These are phyloP conservation scores for Anser brachyrhynchus DNA, from an alignment of 2,113 vertebrate genomes.

Conservation along the genomic window DNA sequence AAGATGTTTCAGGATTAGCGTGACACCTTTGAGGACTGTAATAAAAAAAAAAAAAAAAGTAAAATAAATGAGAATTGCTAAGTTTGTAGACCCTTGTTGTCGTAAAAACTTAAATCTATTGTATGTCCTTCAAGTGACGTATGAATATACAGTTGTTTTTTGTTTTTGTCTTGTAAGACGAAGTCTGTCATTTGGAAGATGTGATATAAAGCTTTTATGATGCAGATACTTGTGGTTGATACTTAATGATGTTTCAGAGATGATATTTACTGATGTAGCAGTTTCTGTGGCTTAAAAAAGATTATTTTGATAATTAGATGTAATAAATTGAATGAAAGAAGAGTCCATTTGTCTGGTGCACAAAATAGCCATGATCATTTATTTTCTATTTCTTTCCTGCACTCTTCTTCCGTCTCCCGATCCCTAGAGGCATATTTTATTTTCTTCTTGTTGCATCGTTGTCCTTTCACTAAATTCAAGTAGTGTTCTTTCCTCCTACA, in stretches of 20 bases:
- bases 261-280: not conserved
- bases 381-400: not conserved
- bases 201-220: not conserved
- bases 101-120: not conserved
- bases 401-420: not conserved
- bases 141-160: not conserved
- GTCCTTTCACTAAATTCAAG: not conserved
- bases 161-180: not conserved
- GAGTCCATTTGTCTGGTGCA: not conserved
- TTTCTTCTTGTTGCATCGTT: not conserved
- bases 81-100: not conserved
- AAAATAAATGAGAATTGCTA: not conserved
- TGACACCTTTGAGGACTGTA: not conserved
- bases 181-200: not conserved
- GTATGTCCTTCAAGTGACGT: not conserved
- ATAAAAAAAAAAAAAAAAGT: not conserved
- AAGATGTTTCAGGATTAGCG: not conserved
- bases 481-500: not conserved
- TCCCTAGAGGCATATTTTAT: not conserved
- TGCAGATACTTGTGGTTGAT: not conserved
- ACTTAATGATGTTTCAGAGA: not conserved
- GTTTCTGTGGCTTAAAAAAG: not conserved
- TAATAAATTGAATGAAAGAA: constrained; percentile 2
- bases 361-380: not conserved
- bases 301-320: constrained; percentile 20